These are phyloP conservation scores for Silurus lanzhouensis DNA, from an alignment of 2,797 vertebrate genomes.

Conservation along the genomic window DNA sequence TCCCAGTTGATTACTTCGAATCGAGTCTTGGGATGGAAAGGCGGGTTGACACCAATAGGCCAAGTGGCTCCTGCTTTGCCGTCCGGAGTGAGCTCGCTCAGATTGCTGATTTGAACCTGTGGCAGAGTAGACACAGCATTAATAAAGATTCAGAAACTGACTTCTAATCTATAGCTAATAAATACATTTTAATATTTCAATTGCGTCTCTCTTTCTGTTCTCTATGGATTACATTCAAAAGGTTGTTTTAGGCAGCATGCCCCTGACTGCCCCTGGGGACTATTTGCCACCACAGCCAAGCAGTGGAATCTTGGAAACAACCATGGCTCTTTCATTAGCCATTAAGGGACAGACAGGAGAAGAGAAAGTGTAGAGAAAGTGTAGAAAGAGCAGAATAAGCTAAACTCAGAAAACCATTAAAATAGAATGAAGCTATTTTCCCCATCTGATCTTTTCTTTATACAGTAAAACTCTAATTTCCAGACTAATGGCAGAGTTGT, in stretches of 20 bases:
- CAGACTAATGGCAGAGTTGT: neutral
- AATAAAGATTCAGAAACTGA: neutral
- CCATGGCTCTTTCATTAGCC: constrained; percentile 17
- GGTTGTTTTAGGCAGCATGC: neutral
- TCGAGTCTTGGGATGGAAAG: constrained; percentile 86
- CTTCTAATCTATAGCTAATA: neutral
- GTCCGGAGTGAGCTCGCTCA: constrained; percentile 87
- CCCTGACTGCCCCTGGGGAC: neutral
- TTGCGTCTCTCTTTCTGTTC: neutral
- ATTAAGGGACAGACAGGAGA: neutral
- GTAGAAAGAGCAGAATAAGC: neutral
- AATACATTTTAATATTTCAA: neutral
- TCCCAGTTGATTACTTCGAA: constrained; percentile 99
- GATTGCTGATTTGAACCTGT: constrained; percentile 94
- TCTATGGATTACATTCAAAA: neutral
- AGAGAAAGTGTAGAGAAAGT: neutral
- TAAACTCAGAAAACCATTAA: neutral
- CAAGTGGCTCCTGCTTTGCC: constrained; percentile 85
- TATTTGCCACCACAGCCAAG: constrained; percentile 7
- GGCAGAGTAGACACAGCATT: constrained; percentile 11
- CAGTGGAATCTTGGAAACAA: constrained; percentile 31
- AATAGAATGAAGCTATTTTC: neutral
- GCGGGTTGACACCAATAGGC: constrained; percentile 90
- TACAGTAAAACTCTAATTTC: neutral
- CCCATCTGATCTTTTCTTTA: neutral